phyloP scores from a whole-genome alignment of 2,797 vertebrate species.

The Gymnoscopelus microlampas region DNA sequence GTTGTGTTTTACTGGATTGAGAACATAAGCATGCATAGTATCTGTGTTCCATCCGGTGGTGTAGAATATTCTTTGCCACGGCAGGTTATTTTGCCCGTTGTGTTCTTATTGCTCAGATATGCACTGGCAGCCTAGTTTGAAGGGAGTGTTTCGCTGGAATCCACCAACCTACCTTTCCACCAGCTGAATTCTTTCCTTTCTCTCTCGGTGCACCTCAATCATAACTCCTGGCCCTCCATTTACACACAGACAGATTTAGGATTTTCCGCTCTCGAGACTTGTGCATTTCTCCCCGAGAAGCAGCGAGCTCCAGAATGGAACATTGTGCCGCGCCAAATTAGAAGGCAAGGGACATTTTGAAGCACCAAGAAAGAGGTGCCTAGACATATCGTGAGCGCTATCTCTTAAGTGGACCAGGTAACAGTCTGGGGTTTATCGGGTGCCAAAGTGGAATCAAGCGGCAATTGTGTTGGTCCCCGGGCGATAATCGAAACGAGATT shows the following conservation, averaged over 20 bases:
- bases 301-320: conserved; percentile 1
- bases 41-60: neutral
- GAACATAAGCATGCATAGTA: neutral
- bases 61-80: neutral
- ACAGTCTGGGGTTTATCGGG: neutral
- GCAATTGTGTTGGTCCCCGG: neutral
- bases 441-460: neutral
- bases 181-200: conserved; percentile 56
- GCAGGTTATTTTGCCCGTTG: conserved; percentile 38
- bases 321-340: neutral
- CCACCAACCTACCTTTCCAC: conserved; percentile 49
- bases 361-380: neutral
- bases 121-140: conserved; percentile 20
- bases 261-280: conserved; percentile 31
- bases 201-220: conserved; percentile 47
- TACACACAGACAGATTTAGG: conserved; percentile 17
- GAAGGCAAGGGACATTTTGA: neutral
- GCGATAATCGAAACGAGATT: conserved; percentile 8
- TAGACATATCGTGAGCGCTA: neutral
- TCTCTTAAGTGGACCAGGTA: neutral
- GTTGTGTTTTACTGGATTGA: neutral
- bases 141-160: conserved; percentile 54
- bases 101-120: conserved; percentile 35
- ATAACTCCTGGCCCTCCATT: conserved; percentile 18
- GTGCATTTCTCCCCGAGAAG: neutral